Conservation (phyloP, 2,113 vertebrate genomes). For the Nothobranchius furzeri region DNA sequence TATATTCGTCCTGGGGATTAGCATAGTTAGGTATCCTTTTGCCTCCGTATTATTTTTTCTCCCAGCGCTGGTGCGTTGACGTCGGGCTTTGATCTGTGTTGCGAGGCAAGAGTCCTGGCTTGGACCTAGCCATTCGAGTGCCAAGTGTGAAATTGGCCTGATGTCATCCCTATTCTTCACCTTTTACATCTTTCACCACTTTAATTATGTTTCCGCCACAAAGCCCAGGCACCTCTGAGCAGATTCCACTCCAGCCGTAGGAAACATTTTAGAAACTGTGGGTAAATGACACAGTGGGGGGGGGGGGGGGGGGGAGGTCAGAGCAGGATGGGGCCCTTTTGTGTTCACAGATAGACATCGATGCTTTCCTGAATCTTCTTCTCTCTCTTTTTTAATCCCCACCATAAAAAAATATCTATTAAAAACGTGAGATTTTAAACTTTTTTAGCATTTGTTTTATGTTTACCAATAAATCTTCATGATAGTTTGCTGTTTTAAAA, state of each 20-base stretch:
- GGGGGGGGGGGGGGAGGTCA: constrained; percentile 75
- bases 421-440: constrained; percentile 16
- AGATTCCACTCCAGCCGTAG: constrained; percentile 94
- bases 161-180: constrained; percentile 98
- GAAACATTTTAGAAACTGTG: constrained; percentile 89
- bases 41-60: constrained; percentile 80
- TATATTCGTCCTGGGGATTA: constrained; percentile 99
- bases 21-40: constrained; percentile 96
- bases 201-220: constrained; percentile 97
- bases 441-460: constrained; percentile 16
- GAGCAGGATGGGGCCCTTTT: constrained; percentile 72
- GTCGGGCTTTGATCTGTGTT: constrained; percentile 98
- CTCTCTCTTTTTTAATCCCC: constrained; percentile 27
- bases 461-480: constrained; percentile 1
- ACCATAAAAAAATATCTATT: constrained; percentile 16
- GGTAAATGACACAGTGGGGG: constrained; percentile 88
- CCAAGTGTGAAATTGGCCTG: constrained; percentile 99
- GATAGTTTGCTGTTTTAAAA: not conserved
- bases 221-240: constrained; percentile 87
- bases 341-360: constrained; percentile 64
- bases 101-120: constrained; percentile 91
- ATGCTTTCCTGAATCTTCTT: constrained; percentile 63
- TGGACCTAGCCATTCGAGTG: constrained; percentile 93
- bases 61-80: constrained; percentile 80
- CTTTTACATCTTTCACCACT: constrained; percentile 96